A percentile compares a stretch with the other conserved stretches of the same genome.
Conservation (phyloP, 2,797 vertebrate genomes). For the Rhinichthys osculus region DNA sequence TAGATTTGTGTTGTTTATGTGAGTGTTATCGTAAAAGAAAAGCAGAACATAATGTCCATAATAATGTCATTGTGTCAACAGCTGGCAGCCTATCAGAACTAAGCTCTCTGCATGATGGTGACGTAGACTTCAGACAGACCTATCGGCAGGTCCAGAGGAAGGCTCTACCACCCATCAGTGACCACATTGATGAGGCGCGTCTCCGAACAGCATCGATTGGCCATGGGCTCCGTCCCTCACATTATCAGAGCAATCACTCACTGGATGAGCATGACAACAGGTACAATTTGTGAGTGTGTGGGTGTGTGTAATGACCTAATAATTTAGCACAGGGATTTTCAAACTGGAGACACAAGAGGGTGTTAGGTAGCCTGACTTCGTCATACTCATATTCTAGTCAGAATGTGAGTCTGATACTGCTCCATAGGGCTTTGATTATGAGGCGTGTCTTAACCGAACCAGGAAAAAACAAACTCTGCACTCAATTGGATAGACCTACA, state of each 20-base stretch:
- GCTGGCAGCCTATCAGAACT: constrained; percentile 93
- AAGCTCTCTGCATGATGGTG: constrained; percentile 90
- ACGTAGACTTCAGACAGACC: constrained; percentile 85
- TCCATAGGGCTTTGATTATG: no score
- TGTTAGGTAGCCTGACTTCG: background rate
- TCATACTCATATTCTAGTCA: no score
- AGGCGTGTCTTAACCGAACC: no score
- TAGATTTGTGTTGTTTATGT: background rate
- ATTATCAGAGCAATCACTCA: constrained; percentile 68
- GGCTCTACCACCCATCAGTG: constrained; percentile 83
- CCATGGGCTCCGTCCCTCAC: constrained; percentile 63
- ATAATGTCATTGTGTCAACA: constrained; percentile 63
- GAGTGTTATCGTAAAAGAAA: background rate
- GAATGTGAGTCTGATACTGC: no score
- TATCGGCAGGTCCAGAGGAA: constrained; percentile 88
- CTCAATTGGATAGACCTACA: no score
- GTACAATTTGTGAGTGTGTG: constrained; percentile 59
- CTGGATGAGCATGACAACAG: constrained; percentile 77
- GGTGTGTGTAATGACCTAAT: background rate
- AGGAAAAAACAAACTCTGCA: no score
- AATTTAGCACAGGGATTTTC: background rate
- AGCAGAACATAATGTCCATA: constrained; percentile 3
- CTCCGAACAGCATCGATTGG: constrained; percentile 60
- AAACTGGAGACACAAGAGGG: background rate
- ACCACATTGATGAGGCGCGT: constrained; percentile 78